Evolutionary conservation across 2,113 vertebrate species (phyloP).

Genomic region (Furnarius figulus): DNA sequence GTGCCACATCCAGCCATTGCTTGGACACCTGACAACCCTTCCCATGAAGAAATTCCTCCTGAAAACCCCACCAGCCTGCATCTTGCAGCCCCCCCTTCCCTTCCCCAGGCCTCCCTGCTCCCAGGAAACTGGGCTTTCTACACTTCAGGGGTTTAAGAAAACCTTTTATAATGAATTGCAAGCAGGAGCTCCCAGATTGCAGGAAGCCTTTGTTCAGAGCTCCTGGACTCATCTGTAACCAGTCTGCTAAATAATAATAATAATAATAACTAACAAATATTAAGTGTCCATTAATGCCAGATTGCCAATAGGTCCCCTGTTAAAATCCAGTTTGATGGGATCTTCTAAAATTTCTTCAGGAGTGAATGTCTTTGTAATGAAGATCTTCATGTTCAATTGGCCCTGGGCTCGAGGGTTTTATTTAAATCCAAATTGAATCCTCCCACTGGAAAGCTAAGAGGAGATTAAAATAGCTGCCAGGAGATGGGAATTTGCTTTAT

Average conservation of each 20-base stretch:
- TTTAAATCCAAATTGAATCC: slow-evolving; percentile 55
- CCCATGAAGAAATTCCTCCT: not conserved
- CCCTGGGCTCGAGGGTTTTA: not conserved
- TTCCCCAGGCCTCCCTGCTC: not conserved
- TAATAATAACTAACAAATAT: not conserved
- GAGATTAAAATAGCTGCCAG: slow-evolving; percentile 27
- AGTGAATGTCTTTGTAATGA: not conserved
- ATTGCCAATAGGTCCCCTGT: not conserved
- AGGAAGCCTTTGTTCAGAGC: not conserved
- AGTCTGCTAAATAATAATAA: slow-evolving; percentile 2
- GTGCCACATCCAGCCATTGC: not conserved
- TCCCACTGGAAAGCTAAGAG: slow-evolving; percentile 21
- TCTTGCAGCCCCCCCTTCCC: not conserved
- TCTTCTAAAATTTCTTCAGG: not conserved
- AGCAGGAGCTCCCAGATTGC: not conserved
- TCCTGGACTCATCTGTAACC: not conserved
- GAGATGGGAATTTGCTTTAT: not conserved
- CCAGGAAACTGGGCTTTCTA: not conserved
- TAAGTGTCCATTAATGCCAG: not conserved
- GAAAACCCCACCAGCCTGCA: not conserved
- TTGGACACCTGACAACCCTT: not conserved
- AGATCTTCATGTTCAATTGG: not conserved
- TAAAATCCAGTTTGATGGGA: not conserved
- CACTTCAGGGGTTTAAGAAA: not conserved
- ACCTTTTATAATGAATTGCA: not conserved